A percentile compares a stretch with the other conserved stretches of the same genome.
phyloP scores from a whole-genome alignment of 2,797 vertebrate species.

The Darevskia mixta region DNA sequence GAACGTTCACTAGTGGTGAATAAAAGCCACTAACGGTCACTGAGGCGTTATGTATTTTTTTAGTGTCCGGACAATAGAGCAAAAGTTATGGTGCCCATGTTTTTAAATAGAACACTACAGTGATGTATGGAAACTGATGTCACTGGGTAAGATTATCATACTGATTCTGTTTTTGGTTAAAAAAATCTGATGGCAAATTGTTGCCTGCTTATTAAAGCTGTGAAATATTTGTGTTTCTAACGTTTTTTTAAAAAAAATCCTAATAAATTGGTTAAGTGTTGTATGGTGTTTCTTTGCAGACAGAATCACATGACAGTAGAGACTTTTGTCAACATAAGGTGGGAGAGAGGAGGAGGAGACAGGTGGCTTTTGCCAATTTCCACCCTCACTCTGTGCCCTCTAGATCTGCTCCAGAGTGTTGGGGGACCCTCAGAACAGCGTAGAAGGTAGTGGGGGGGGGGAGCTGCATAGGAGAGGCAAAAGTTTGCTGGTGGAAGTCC shows the following conservation, averaged over 20 bases:
- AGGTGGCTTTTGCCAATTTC: too few species aligned
- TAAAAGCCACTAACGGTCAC: background rate
- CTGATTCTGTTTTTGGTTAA: background rate
- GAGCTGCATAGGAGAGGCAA: background rate
- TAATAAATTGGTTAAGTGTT: constrained; percentile 3
- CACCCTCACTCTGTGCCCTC: too few species aligned
- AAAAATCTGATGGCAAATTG: background rate
- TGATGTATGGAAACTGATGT: background rate
- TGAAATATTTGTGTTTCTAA: constrained; percentile 35
- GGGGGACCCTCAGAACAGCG: background rate
- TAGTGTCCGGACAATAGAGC: background rate
- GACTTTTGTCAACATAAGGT: too few species aligned
- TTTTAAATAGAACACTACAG: background rate
- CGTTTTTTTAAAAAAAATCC: background rate
- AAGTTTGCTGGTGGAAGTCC: background rate
- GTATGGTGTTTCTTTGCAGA: too few species aligned
- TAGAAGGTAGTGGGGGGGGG: background rate
- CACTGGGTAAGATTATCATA: background rate
- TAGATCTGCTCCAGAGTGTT: background rate
- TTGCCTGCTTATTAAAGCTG: background rate
- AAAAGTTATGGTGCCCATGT: background rate
- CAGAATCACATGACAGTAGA: too few species aligned
- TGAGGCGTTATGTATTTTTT: background rate
- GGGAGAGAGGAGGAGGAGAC: too few species aligned
- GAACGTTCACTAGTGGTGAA: too few species aligned